Evolutionary conservation across 2,888 invertebrate species (phyloP), one percentile per base, ranked within the genome.

Genomic region (Oxytorus armatus): DNA sequence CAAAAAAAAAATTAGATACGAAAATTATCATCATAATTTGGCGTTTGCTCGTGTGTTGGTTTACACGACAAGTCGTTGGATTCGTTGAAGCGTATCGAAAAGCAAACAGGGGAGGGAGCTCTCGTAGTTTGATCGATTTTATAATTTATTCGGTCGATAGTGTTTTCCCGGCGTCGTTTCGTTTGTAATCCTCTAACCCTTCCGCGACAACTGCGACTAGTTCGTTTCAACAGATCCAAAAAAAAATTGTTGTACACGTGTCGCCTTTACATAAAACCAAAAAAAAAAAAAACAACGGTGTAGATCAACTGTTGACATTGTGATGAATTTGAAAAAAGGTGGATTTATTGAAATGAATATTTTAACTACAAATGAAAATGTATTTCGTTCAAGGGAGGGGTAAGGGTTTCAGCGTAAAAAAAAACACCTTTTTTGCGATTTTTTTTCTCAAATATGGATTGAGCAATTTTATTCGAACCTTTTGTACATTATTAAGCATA

Each of bases 51-150:
- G 29, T 0, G 14, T 14, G 23, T 18, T 36, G 49, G 25, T 68
- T 61, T 11, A 8, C 11, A 47, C 53, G 66, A 25, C 23, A 65
- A 61, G 33, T 68, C 47, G 36, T 39, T 18, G 5, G 63, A 63
- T 25, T 70, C 55, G 36, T 55, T 65, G 23, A 39, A 65, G 57
- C 57, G 70, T 39, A 63, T 55, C 21, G 42, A 65, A 63, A 66
- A 16, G 47, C 29, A 57, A 11, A 49, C 23, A 44, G 29, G 57
- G 47, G 49, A 14, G 57, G n/a, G n/a, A n/a, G n/a, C n/a, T 65
- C n/a, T 21, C 44, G 51, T 33, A 70, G 78, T 79, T 79, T 79
- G 75, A 49, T 74, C 75, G 75, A 74, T 79, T 57, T 21, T 5
- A 51, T 21, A 36, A 1, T 51, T 42, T 29, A 16, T 36, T 63